These are phyloP conservation scores for Alosa sapidissima DNA, from an alignment of 2,797 vertebrate genomes.

Conservation along the genomic window DNA sequence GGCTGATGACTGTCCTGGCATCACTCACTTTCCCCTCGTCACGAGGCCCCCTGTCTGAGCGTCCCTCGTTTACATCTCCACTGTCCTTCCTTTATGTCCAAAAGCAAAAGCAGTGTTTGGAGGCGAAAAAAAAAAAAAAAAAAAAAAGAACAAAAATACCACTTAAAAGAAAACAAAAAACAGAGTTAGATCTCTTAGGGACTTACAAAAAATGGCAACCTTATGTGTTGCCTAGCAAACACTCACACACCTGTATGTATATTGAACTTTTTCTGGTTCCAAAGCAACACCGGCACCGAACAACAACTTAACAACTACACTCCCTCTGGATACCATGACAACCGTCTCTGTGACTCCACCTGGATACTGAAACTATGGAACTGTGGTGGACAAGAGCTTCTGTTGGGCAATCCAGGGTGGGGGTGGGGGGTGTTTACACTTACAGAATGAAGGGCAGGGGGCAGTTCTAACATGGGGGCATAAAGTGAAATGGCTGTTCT, in stretches of 20 bases:
- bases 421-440: background rate
- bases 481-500: constrained; percentile 65
- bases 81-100: constrained; percentile 39
- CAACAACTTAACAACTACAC: background rate
- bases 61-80: constrained; percentile 2
- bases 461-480: constrained; percentile 22
- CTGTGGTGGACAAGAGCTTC: constrained; percentile 31
- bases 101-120: constrained; percentile 62
- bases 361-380: background rate
- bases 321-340: background rate
- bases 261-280: constrained; percentile 14
- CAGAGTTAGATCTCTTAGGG: constrained; percentile 53
- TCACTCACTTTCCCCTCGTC: too few species aligned
- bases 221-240: constrained; percentile 54
- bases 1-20: background rate
- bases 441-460: background rate
- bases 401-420: constrained; percentile 9
- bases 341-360: background rate
- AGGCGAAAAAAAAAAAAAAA: constrained; percentile 52
- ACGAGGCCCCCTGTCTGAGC: too few species aligned
- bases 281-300: background rate
- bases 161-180: constrained; percentile 39
- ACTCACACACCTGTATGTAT: constrained; percentile 44
- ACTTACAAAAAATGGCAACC: constrained; percentile 70
- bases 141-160: constrained; percentile 43